Percentiles rank a stretch among this genome's conserved stretches.
phyloP scores from a whole-genome alignment of 2,797 vertebrate genomes.

The Chrosomus eos region DNA sequence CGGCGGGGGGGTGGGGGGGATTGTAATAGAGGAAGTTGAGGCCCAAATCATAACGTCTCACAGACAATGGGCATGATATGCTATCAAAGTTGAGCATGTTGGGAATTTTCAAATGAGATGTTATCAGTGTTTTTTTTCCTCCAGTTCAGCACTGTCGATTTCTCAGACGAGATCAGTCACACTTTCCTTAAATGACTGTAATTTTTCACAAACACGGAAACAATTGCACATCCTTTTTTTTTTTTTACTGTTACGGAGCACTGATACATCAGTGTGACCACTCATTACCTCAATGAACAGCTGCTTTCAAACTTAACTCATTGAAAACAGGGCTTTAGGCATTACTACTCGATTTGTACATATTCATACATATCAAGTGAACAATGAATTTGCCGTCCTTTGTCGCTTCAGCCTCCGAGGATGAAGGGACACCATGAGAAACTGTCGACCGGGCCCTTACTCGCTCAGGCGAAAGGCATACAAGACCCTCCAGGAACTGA shows the following conservation, averaged over 20 bases:
- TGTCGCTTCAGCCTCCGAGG: conserved; percentile 66
- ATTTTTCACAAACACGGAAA: conserved; percentile 66
- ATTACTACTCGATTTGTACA: conserved; percentile 51
- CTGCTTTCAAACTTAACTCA: conserved; percentile 80
- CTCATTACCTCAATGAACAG: conserved; percentile 69
- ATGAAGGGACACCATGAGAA: conserved; percentile 70
- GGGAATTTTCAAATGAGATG: conserved; percentile 33
- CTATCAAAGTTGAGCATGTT: conserved; percentile 38
- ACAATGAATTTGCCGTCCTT: conserved; percentile 64
- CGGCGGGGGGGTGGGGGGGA: conserved; percentile 4
- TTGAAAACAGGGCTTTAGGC: conserved; percentile 64
- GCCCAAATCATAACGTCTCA: conserved; percentile 32
- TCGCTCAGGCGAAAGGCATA: conserved; percentile 76
- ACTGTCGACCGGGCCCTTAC: conserved; percentile 69
- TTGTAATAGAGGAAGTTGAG: conserved; percentile 48
- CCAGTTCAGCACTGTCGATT: conserved; percentile 18
- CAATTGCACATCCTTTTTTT: conserved; percentile 60
- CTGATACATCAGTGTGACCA: conserved; percentile 60
- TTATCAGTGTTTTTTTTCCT: conserved; percentile 33
- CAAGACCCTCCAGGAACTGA: conserved; percentile 68
- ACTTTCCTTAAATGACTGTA: conserved; percentile 35
- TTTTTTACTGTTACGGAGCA: conserved; percentile 63
- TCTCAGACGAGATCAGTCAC: conserved; percentile 6
- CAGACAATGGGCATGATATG: conserved; percentile 31
- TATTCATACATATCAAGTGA: conserved; percentile 72